Conservation (phyloP, 2,113 vertebrate species). For the Epinephelus cyanopodus region DNA sequence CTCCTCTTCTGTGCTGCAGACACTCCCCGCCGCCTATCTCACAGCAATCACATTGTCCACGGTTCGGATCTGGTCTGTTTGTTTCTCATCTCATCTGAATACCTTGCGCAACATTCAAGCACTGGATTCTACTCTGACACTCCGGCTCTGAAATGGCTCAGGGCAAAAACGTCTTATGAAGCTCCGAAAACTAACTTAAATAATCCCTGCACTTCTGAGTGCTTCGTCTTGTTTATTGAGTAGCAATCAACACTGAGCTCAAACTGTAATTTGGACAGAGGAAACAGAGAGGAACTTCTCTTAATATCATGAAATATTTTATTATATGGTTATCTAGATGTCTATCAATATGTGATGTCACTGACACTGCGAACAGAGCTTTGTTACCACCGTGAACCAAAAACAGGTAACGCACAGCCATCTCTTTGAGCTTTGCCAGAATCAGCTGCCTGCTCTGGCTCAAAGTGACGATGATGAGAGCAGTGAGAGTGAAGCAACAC, state of each 20-base stretch:
- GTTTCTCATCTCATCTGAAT: conserved; percentile 56
- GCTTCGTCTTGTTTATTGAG: not conserved
- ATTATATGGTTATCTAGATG: not conserved
- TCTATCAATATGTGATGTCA: not conserved
- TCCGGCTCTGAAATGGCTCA: conserved; percentile 1
- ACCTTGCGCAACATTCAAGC: conserved; percentile 7
- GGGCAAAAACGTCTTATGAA: not conserved
- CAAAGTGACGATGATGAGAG: not conserved
- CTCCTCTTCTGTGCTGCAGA: conserved; percentile 44
- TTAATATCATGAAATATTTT: not conserved
- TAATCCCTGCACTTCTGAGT: not conserved
- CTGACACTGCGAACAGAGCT: not conserved
- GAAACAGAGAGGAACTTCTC: not conserved
- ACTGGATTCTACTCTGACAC: conserved; percentile 12
- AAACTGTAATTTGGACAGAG: not conserved
- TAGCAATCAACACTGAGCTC: not conserved
- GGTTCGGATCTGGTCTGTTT: conserved; percentile 40
- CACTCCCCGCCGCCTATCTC: conserved; percentile 43
- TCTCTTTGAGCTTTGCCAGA: not conserved
- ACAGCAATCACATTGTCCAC: conserved; percentile 51
- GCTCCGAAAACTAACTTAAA: not conserved
- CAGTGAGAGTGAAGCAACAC: not conserved
- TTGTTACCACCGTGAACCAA: not conserved
- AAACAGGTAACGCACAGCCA: not conserved
- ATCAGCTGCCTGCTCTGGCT: not conserved